Evolutionary conservation across 2,888 invertebrate species (phyloP).

Genomic region (Brachypalpus laphriformis): DNA sequence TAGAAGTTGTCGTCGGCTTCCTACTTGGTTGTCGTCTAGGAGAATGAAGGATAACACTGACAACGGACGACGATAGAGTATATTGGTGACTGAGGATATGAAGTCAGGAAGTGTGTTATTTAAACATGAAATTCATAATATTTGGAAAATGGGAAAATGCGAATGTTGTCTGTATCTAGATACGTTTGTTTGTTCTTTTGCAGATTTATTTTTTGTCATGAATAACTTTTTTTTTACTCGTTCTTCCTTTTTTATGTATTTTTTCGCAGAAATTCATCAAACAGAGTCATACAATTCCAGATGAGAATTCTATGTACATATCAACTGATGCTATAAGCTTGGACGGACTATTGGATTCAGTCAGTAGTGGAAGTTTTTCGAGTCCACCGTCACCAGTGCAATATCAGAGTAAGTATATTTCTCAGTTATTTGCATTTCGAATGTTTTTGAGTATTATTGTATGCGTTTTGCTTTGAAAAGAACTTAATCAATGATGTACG

Average conservation of each 20-base stretch:
- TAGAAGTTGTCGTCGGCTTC: constrained; percentile 29
- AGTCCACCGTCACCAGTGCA: constrained; percentile 77
- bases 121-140: constrained; percentile 49
- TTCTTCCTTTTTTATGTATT: background rate
- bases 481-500: constrained; percentile 15
- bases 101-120: constrained; percentile 54
- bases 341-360: constrained; percentile 78
- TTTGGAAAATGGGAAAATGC: constrained; percentile 41
- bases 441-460: background rate
- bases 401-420: constrained; percentile 75
- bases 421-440: background rate
- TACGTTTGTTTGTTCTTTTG: background rate
- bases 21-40: constrained; percentile 7
- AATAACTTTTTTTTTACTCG: constrained; percentile 11
- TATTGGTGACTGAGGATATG: background rate
- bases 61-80: background rate
- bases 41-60: constrained; percentile 20
- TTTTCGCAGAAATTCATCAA: constrained; percentile 75
- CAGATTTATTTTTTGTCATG: constrained; percentile 8
- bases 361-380: constrained; percentile 78
- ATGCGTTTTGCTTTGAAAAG: background rate
- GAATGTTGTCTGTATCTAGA: constrained; percentile 33
- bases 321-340: constrained; percentile 78
- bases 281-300: constrained; percentile 66
- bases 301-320: constrained; percentile 75